These are phyloP conservation scores for Troides oblongomaculatus DNA, from an alignment of 2,888 invertebrate species.

Conservation along the genomic window DNA sequence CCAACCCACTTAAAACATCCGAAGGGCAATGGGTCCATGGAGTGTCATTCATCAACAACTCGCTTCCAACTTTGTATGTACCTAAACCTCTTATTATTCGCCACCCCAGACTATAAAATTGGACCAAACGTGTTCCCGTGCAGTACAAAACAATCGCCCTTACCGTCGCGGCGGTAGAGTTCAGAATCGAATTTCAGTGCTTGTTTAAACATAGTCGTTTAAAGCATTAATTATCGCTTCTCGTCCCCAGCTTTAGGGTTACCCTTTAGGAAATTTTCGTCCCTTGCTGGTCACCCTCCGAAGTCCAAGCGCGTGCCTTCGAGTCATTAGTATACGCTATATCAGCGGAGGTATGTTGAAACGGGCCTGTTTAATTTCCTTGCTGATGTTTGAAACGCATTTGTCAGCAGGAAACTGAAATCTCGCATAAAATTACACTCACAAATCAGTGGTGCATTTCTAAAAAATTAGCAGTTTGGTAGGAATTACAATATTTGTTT, in stretches of 20 bases:
- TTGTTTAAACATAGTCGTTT: constrained; percentile 63
- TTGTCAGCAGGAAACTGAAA: constrained; percentile 31
- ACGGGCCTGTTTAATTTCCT: constrained; percentile 60
- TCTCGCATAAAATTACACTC: too few relatives aligned
- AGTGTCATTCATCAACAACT: constrained; percentile 80
- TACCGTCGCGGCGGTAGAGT: constrained; percentile 39
- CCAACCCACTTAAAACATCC: constrained; percentile 76
- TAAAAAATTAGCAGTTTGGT: too few relatives aligned
- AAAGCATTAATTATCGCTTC: constrained; percentile 74
- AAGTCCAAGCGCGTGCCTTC: constrained; percentile 64
- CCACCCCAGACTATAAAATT: constrained; percentile 76
- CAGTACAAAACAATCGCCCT: constrained; percentile 36
- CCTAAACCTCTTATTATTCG: constrained; percentile 75
- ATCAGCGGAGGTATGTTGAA: constrained; percentile 67
- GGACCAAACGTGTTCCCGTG: constrained; percentile 58
- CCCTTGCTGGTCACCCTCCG: constrained; percentile 74
- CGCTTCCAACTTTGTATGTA: constrained; percentile 73
- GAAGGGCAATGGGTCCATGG: constrained; percentile 79
- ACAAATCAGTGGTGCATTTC: too few relatives aligned
- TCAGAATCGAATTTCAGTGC: constrained; percentile 34
- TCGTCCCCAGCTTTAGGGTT: constrained; percentile 71
- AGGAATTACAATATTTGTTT: too few relatives aligned
- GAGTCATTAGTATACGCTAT: constrained; percentile 71
- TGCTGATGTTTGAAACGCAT: constrained; percentile 45
- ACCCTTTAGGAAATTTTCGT: constrained; percentile 77